Percentiles rank a stretch among this genome's conserved stretches.
Evolutionary conservation across 2,888 invertebrate species (phyloP).

Genomic region (Augochlorella aurata): DNA sequence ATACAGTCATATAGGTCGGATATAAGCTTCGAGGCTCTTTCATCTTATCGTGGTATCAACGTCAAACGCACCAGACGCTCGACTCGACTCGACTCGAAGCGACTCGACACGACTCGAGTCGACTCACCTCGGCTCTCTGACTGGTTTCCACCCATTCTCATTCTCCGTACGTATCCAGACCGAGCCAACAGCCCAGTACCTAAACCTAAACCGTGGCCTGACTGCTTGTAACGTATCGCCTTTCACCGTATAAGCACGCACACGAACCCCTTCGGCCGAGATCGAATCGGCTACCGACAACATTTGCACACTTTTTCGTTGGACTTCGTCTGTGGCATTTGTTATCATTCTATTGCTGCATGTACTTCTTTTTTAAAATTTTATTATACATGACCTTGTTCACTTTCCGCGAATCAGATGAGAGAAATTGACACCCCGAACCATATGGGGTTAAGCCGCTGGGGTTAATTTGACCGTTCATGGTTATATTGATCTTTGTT

Average conservation of each 20-base stretch:
- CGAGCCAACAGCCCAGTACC: conserved; percentile 70
- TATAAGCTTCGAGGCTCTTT: conserved; percentile 81
- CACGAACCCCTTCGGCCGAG: conserved; percentile 18
- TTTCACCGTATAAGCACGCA: conserved; percentile 51
- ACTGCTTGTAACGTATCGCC: conserved; percentile 71
- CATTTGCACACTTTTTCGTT: background rate
- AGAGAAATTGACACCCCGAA: no score
- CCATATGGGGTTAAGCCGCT: no score
- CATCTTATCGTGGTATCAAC: conserved; percentile 82
- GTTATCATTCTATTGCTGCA: background rate
- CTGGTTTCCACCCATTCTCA: conserved; percentile 77
- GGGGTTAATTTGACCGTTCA: no score
- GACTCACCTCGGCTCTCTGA: conserved; percentile 69
- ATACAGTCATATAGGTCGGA: conserved; percentile 79
- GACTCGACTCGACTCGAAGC: conserved; percentile 77
- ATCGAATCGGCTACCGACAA: conserved; percentile 18
- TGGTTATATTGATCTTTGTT: no score
- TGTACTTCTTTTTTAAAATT: no score
- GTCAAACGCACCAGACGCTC: conserved; percentile 81
- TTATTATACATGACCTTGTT: no score
- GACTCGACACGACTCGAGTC: conserved; percentile 68
- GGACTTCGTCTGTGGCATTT: conserved; percentile 1
- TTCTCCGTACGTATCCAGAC: conserved; percentile 71
- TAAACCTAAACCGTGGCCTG: conserved; percentile 67
- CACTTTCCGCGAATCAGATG: no score